Percentiles rank a stretch among this genome's conserved stretches.
Conservation (phyloP, 2,113 vertebrate genomes). For the Eulacestoma nigropectus region DNA sequence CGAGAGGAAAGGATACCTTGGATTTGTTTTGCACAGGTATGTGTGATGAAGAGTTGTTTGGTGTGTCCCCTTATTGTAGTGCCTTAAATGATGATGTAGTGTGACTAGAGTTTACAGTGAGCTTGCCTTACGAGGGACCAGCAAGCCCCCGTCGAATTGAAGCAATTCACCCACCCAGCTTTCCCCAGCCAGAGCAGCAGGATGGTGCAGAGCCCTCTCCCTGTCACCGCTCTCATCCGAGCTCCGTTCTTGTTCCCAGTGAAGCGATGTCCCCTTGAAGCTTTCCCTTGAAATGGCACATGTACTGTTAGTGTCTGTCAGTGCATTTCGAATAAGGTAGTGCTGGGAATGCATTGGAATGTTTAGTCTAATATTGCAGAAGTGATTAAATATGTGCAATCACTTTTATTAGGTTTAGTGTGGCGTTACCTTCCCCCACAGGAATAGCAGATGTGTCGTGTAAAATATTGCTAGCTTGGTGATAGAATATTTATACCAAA, state of each 20-base stretch:
- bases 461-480: conserved; percentile 73
- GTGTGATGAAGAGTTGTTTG: conserved; percentile 82
- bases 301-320: conserved; percentile 67
- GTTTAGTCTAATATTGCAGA: conserved; percentile 63
- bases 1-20: conserved; percentile 73
- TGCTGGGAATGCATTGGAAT: conserved; percentile 70
- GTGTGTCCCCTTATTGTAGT: conserved; percentile 83
- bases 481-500: conserved; percentile 80
- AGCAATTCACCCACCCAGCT: conserved; percentile 67
- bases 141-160: conserved; percentile 75
- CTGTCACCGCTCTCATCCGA: conserved; percentile 32
- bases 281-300: conserved; percentile 55
- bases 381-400: conserved; percentile 74
- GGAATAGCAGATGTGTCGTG: conserved; percentile 69
- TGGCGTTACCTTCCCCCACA: conserved; percentile 64
- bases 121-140: conserved; percentile 83
- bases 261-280: conserved; percentile 48
- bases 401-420: conserved; percentile 64
- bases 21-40: conserved; percentile 87
- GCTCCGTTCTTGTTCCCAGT: conserved; percentile 38
- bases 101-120: conserved; percentile 86
- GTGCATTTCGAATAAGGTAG: conserved; percentile 60
- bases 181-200: conserved; percentile 64
- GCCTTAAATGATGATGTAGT: conserved; percentile 86
- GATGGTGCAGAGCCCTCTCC: conserved; percentile 64